These are phyloP conservation scores for Pangasius macronema DNA, from an alignment of 2,797 vertebrate genomes.

Conservation along the genomic window DNA sequence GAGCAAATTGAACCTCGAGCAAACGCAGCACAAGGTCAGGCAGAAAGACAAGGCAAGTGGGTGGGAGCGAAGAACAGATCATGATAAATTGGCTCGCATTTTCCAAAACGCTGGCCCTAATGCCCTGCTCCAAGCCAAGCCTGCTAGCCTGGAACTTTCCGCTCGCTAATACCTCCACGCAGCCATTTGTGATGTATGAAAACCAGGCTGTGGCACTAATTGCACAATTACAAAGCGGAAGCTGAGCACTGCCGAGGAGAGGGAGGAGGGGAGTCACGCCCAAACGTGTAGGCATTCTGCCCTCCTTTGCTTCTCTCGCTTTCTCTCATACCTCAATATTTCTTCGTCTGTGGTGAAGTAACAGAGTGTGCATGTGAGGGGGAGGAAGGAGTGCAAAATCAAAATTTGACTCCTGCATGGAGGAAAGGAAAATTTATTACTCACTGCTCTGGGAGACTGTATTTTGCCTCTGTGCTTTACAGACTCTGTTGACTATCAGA, in stretches of 20 bases:
- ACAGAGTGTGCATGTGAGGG: constrained; percentile 66
- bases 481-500: constrained; percentile 81
- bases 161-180: constrained; percentile 68
- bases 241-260: constrained; percentile 83
- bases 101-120: constrained; percentile 94
- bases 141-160: constrained; percentile 65
- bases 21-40: constrained; percentile 88
- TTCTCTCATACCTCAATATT: constrained; percentile 23
- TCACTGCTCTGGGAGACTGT: constrained; percentile 88
- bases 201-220: constrained; percentile 93
- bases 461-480: constrained; percentile 87
- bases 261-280: constrained; percentile 78
- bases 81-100: constrained; percentile 96
- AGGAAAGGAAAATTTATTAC: constrained; percentile 96
- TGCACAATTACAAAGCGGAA: constrained; percentile 98
- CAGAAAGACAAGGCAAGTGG: constrained; percentile 87
- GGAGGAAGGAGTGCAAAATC: constrained; percentile 68
- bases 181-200: constrained; percentile 93
- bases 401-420: constrained; percentile 86
- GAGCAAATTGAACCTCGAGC: constrained; percentile 88
- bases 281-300: constrained; percentile 63
- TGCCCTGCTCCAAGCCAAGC: constrained; percentile 82
- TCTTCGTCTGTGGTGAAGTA: constrained; percentile 50
- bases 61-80: constrained; percentile 89
- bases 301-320: constrained; percentile 32